These are phyloP conservation scores for Brachionus koreanus DNA, from an alignment of 1,140 invertebrate genomes.

Conservation along the genomic window DNA sequence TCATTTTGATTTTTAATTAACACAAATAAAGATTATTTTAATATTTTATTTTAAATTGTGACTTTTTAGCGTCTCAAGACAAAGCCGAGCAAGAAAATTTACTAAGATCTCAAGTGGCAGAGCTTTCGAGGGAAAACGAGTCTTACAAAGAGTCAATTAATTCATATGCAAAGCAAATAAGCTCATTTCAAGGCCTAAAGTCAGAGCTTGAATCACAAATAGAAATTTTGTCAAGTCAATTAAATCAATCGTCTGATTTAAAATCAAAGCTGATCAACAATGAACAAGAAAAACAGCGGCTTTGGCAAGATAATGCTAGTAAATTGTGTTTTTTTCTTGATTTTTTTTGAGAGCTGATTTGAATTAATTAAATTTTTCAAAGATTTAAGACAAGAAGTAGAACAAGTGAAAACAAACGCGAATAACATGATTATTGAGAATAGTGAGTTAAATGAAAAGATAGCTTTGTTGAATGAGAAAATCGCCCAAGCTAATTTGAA, in stretches of 20 bases:
- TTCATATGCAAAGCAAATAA: background rate
- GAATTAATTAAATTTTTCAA: background rate
- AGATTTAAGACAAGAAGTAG: background rate
- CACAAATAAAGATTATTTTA: background rate
- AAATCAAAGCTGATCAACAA: background rate
- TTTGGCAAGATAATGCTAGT: background rate
- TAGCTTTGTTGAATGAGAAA: background rate
- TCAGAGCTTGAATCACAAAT: background rate
- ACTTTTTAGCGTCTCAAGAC: background rate
- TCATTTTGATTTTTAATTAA: too few relatives aligned
- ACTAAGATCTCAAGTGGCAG: background rate
- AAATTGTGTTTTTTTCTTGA: background rate
- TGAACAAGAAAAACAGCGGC: background rate
- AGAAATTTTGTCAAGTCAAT: background rate
- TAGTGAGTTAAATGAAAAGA: constrained; percentile 11
- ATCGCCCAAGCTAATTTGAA: background rate
- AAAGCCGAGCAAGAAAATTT: background rate
- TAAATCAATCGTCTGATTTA: background rate
- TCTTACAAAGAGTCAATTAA: background rate
- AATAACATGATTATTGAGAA: constrained; percentile 18
- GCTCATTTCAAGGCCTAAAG: background rate
- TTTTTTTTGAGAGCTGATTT: background rate
- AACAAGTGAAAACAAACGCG: background rate
- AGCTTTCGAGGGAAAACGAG: background rate
- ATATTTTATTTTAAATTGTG: background rate